These are phyloP conservation scores for Deroplatys truncata DNA, from an alignment of 2,888 invertebrate species.

Conservation along the genomic window DNA sequence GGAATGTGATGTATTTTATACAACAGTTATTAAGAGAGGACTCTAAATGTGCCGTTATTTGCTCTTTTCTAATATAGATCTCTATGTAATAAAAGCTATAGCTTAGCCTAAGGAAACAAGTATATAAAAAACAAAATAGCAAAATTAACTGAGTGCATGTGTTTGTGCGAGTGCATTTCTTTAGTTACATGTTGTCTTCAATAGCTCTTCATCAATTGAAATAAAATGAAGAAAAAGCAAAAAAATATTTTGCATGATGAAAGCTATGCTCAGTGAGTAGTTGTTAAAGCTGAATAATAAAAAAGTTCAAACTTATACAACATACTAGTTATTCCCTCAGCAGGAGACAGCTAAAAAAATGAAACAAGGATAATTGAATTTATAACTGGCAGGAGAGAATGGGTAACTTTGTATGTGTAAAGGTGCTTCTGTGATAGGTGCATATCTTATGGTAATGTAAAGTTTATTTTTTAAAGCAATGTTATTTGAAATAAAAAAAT, in stretches of 20 bases:
- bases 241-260: not conserved
- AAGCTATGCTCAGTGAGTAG: not conserved
- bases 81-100: not conserved
- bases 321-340: not conserved
- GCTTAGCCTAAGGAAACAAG: not conserved
- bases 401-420: not conserved
- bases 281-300: not conserved
- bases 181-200: not conserved
- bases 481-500: not conserved
- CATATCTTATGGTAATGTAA: not conserved
- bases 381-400: not conserved
- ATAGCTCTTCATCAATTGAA: not conserved
- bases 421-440: not conserved
- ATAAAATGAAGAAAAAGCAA: not conserved
- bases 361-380: not conserved
- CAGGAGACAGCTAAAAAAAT: not conserved
- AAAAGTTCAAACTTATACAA: not conserved
- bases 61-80: not conserved
- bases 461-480: not conserved
- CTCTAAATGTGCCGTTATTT: not conserved
- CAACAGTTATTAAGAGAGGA: not conserved
- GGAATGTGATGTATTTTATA: not conserved
- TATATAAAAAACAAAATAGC: not conserved
- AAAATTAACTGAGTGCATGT: not conserved
- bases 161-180: not conserved